Percentiles rank a stretch among this genome's conserved stretches.
These are phyloP conservation scores for Petrophora chlorosata DNA, from an alignment of 2,888 invertebrate species.

Conservation along the genomic window DNA sequence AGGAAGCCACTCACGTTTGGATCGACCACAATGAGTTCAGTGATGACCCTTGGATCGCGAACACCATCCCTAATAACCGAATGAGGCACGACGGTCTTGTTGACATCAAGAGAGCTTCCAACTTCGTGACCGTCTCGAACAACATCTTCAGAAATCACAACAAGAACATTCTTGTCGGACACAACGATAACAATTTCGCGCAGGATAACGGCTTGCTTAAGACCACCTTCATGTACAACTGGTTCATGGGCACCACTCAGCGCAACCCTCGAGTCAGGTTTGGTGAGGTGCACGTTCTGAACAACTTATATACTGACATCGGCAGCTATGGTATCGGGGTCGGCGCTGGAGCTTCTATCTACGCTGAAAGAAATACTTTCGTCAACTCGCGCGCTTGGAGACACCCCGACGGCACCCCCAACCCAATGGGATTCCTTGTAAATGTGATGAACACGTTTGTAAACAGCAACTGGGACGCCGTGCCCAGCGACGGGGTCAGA, in stretches of 20 bases:
- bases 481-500: neutral
- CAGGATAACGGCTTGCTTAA: conserved; percentile 24
- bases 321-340: conserved; percentile 20
- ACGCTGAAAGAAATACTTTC: conserved; percentile 26
- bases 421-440: neutral
- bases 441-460: conserved; percentile 7
- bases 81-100: conserved; percentile 32
- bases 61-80: conserved; percentile 9
- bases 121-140: conserved; percentile 30
- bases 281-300: conserved; percentile 29
- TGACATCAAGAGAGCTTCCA: conserved; percentile 28
- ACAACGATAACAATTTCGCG: conserved; percentile 19
- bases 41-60: conserved; percentile 29
- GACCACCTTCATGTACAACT: conserved; percentile 23
- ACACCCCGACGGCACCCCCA: conserved; percentile 18
- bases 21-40: conserved; percentile 31
- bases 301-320: conserved; percentile 30
- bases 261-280: conserved; percentile 32
- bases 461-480: conserved; percentile 12
- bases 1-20: conserved; percentile 19
- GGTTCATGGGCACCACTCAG: conserved; percentile 25
- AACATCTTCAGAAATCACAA: conserved; percentile 34
- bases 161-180: conserved; percentile 27
- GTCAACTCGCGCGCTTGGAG: conserved; percentile 23
- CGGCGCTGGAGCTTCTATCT: conserved; percentile 13